A percentile compares a stretch with the other conserved stretches of the same genome.
These are phyloP conservation scores for Microtus oregoni DNA, from an alignment of 2,113 vertebrate species.

Conservation along the genomic window DNA sequence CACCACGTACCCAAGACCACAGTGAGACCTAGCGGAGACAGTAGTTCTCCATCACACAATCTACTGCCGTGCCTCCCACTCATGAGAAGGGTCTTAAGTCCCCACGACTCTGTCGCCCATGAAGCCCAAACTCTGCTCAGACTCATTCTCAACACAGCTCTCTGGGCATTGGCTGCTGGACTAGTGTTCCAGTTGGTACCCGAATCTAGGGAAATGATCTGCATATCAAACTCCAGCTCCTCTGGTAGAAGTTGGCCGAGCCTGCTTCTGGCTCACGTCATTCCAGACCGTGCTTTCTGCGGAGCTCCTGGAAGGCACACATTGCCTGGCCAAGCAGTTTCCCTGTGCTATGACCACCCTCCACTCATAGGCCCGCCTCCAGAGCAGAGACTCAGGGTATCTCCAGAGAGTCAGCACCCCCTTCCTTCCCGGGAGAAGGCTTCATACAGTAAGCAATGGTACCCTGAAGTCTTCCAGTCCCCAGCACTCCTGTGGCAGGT, in stretches of 20 bases:
- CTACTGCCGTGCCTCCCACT: neutral
- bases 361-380: neutral
- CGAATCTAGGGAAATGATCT: neutral
- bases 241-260: neutral
- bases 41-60: too few relatives aligned
- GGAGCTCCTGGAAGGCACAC: neutral
- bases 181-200: fast-evolving
- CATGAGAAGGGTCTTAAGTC: neutral
- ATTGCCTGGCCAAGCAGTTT: neutral
- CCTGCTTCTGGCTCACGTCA: fast-evolving
- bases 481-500: neutral
- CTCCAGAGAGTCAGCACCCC: fast-evolving
- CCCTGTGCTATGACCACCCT: neutral
- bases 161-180: neutral
- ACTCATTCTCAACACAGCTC: neutral
- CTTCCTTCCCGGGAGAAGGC: neutral
- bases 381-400: fast-evolving
- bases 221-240: neutral
- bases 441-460: neutral
- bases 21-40: neutral
- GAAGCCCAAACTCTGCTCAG: neutral
- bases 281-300: neutral
- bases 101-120: neutral
- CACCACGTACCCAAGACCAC: neutral
- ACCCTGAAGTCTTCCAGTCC: neutral